Evolutionary conservation across 2,113 vertebrate genomes (phyloP), one percentile per base, ranked within the genome.

Genomic region (Pungitius pungitius): DNA sequence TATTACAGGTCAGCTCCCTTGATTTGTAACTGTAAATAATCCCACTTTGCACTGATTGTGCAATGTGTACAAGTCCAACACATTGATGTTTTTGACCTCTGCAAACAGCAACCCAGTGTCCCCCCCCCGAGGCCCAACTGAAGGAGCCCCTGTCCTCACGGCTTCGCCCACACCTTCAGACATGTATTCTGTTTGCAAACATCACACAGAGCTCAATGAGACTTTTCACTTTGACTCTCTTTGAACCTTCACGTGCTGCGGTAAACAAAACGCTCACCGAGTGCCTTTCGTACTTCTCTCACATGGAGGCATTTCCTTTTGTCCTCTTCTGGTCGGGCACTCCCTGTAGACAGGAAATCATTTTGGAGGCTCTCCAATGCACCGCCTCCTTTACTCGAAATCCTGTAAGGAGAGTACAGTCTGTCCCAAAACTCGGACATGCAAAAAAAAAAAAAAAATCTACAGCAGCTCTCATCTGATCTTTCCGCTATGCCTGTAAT

Each of bases 281-380:
- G 56, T 85, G 92, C 10, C 33, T 42, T 26, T 39, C 10, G 24
- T 30, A 22, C 42, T 27, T 40, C 42, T 57, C 40, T 67, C 43
- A 80, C n/a, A 14, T 33, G 42, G 49, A 81, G 77, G 72, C 70
- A 87, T 87, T 89, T 92, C 88, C 87, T 89, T 81, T 95, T 93
- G 84, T 92, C 89, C 63, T 86, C 90, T 11, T 73, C 72, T 14
- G 92, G 89, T 52, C 90, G 90, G 93, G 92, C 95, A 0, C 95
- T 95, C 84, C 94, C 95, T 22, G 93, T 91, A 85, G 95, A 94
- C 95, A 95, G 96, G 96, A 88, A 94, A 93, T 63, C 54, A 67
- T 56, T 40, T 52, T 47, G 86, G 87, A 89, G 37, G 26, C 1
- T 1, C 39, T 87, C 87, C 86, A 90, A 80, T 83, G 65, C 78